Evolutionary conservation across 2,797 vertebrate genomes (phyloP), one percentile per base, ranked within the genome.

Genomic region (Otolemur crassicaudatus): DNA sequence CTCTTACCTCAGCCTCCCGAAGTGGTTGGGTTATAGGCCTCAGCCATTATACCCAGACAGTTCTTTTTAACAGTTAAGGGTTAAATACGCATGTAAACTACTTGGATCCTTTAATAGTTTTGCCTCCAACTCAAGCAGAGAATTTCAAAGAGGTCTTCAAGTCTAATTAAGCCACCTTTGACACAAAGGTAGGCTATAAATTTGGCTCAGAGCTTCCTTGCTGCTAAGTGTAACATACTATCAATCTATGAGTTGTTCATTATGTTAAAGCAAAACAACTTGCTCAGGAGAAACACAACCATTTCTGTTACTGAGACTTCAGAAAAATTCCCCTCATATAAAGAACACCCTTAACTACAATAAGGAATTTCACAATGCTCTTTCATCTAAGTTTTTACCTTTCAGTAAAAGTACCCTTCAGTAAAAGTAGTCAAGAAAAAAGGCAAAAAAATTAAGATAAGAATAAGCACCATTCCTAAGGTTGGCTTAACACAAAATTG

Each of bases 41-140:
- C 29, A n/a, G 65, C 16, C 65, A n/a, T 67, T 67, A 67, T 2
- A 67, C 7, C 43, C 8, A 29, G 37, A 19, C 81, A 84, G 56
- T 96, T 84, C 19, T 76, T 95, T 75, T 86, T 87, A 27, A n/a
- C 72, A 88, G 37, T n/a, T 83, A 91, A 86, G 60, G 27, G 79
- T 75, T 95, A 91, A 69, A 86, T 0, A 91, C n/a, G 20, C 34
- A 20, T 89, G 7, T 88, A 93, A 89, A 93, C 46, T 46, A 56
- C n/a, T 82, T 79, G 58, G 58, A 94, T 80, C 43, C 20, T 46
- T 84, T 23, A 84, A 43, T 37, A 63, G 43, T 40, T 94, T 5
- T 95, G 34, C 85, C 10, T 77, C 16, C 67, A 95, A 83, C 20
- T 10, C 80, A 90, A 93, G 53, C 29, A 86, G 80, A 93, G 49